Evolutionary conservation across 37 sponge, comb jelly and placozoan genomes (phyloP).

Genomic region (Agelas oroides): DNA sequence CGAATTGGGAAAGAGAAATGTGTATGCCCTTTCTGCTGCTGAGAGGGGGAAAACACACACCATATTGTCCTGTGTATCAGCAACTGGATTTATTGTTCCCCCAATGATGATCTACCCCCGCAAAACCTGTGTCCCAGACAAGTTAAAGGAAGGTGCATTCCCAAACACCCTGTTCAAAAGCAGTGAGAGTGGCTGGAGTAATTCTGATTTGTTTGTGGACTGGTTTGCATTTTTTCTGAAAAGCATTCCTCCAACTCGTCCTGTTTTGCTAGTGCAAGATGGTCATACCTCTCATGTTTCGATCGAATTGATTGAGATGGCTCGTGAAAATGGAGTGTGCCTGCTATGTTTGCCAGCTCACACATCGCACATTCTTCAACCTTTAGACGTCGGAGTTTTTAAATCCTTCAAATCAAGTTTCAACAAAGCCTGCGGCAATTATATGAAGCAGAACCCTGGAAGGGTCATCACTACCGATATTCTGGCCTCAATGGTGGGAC

Average conservation of each 20-base stretch:
- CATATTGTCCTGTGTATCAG: too few relatives aligned
- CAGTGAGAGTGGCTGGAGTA: constrained; percentile 76
- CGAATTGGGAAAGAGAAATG: constrained; percentile 22
- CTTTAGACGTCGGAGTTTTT: constrained; percentile 62
- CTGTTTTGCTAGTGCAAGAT: constrained; percentile 50
- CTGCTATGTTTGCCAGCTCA: constrained; percentile 56
- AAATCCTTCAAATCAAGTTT: constrained; percentile 50
- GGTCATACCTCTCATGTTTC: constrained; percentile 60
- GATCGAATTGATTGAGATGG: constrained; percentile 48
- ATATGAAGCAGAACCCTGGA: constrained; percentile 32
- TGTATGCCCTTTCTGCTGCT: too few relatives aligned
- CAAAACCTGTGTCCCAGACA: too few relatives aligned
- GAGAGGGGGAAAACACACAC: too few relatives aligned
- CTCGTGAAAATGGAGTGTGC: constrained; percentile 31
- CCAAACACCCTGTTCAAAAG: constrained; percentile 49
- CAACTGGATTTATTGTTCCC: too few relatives aligned
- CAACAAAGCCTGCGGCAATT: constrained; percentile 40
- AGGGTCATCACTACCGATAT: constrained; percentile 33
- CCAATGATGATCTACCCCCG: too few relatives aligned
- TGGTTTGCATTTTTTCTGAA: constrained; percentile 58
- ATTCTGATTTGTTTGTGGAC: constrained; percentile 32
- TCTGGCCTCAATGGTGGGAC: constrained; percentile 34
- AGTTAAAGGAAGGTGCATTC: too few relatives aligned
- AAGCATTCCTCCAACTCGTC: constrained; percentile 46
- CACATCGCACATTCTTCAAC: constrained; percentile 56